Base-by-base conservation (phyloP, 2,113 vertebrate species). In the Salvelinus namaycush region DNA sequence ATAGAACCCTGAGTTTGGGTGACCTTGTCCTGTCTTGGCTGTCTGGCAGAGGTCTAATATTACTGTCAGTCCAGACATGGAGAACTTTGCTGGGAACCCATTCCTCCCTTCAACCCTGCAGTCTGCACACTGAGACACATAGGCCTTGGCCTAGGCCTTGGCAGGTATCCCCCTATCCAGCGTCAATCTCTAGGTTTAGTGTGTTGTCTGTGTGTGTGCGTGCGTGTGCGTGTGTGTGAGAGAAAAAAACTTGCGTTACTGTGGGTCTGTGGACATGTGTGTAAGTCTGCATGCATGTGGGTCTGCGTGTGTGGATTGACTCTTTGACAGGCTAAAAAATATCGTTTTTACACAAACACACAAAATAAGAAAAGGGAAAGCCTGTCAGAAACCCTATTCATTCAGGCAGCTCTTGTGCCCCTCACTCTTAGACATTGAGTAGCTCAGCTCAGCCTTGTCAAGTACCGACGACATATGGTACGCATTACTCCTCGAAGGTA, bases 401-500 rank as follows among this genome's bases (percentile, higher is more conserved):
- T 65, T 18, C n/a, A 26, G 16, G 66, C 77, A 54, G 78, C 54
- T 5, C 62, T 26, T 67, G 24, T 16, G 18, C 69, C 59, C 5
- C 77, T 75, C 3, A 8, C 49, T 65, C 49, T 77, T 3, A 44
- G 0, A 79, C 49, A 13, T 77, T 54, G 76, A 48, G 62, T 67
- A 76, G 76, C 59, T 44, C 72, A 78, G 68, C 82, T 80, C 85
- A 89, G 82, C 84, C 81, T 82, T 72, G 64, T 27, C 69, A 72
- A 70, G 77, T 85, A 80, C 70, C 49, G 70, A 68, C 68, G 48
- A 82, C 90, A 93, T 88, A 79, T 91, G 92, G 91, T 77, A 81
- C 80, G 83, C 78, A 90, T 94, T 91, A 90, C 79, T 72, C 76
- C 54, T 73, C 76, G 87, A 89, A 91, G 88, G 88, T 91, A 76